A percentile compares a stretch with the other conserved stretches of the same genome.
These are phyloP conservation scores for Chymomyza fuscimana DNA, from an alignment of 2,888 invertebrate species.

Conservation along the genomic window DNA sequence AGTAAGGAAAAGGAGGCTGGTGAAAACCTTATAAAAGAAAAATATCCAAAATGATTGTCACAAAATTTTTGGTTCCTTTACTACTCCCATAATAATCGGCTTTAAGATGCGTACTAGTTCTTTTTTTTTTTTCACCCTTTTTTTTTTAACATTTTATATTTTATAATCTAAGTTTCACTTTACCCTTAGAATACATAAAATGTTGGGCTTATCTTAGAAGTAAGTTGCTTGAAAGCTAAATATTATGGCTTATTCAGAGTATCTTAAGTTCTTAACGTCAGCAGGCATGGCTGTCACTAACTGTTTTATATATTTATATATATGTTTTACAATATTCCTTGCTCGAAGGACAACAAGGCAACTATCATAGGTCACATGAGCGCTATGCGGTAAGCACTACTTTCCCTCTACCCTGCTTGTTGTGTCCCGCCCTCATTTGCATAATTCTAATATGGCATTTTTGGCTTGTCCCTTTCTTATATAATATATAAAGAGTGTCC, in stretches of 20 bases:
- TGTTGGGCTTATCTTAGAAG: no score
- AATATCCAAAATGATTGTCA: no score
- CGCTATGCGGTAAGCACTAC: neutral
- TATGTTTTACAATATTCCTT: neutral
- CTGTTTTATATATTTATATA: neutral
- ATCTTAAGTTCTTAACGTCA: neutral
- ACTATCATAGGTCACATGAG: neutral
- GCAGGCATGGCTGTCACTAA: neutral
- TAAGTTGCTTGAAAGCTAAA: no score
- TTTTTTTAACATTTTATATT: no score
- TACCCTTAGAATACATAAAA: no score
- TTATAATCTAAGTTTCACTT: no score
- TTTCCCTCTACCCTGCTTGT: neutral
- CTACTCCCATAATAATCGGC: no score
- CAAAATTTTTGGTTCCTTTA: no score
- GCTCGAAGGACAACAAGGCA: neutral
- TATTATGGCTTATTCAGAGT: neutral
- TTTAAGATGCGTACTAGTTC: no score
- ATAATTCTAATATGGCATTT: conserved; percentile 71
- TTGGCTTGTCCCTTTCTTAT: conserved; percentile 33
- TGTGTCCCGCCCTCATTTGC: conserved; percentile 49
- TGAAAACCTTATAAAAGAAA: no score
- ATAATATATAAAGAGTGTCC: conserved; percentile 13
- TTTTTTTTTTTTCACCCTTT: no score
- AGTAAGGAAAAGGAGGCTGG: no score